These are phyloP conservation scores for Bactericera cockerelli DNA, from an alignment of 1,140 invertebrate genomes.

Conservation along the genomic window DNA sequence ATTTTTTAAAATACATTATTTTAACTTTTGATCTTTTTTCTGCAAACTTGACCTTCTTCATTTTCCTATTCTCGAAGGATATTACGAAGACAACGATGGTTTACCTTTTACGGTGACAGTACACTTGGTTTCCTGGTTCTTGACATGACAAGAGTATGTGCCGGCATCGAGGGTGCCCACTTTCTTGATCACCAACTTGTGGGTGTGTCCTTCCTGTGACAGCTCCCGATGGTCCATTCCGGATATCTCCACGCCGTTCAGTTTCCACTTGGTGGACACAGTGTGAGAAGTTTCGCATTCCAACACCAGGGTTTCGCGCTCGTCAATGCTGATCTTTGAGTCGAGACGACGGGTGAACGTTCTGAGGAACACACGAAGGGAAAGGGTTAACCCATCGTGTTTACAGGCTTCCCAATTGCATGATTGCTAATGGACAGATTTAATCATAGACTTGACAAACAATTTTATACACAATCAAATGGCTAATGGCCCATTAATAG, in stretches of 20 bases:
- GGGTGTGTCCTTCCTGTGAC: conserved; percentile 63
- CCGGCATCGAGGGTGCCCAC: conserved; percentile 57
- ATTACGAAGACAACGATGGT: no score
- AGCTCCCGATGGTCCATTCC: conserved; percentile 76
- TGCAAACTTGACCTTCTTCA: no score
- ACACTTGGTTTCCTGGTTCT: conserved; percentile 66
- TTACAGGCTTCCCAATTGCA: no score
- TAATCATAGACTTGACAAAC: no score
- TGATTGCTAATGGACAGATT: no score
- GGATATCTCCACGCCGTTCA: conserved; percentile 59
- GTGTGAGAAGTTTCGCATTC: conserved; percentile 74
- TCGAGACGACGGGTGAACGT: conserved; percentile 57
- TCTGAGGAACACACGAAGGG: conserved; percentile 21
- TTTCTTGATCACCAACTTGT: conserved; percentile 61
- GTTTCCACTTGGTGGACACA: conserved; percentile 70
- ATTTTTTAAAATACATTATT: no score
- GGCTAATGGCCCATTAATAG: no score
- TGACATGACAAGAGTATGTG: conserved; percentile 69
- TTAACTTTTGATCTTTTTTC: no score
- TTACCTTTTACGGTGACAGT: conserved; percentile 60
- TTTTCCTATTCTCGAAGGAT: no score
- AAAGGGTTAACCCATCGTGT: background rate
- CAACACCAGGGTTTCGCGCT: conserved; percentile 54
- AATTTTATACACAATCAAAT: no score
- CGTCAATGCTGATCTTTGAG: conserved; percentile 48